These are phyloP conservation scores for Urosaurus nigricauda DNA, from an alignment of 2,797 vertebrate species.

Conservation along the genomic window DNA sequence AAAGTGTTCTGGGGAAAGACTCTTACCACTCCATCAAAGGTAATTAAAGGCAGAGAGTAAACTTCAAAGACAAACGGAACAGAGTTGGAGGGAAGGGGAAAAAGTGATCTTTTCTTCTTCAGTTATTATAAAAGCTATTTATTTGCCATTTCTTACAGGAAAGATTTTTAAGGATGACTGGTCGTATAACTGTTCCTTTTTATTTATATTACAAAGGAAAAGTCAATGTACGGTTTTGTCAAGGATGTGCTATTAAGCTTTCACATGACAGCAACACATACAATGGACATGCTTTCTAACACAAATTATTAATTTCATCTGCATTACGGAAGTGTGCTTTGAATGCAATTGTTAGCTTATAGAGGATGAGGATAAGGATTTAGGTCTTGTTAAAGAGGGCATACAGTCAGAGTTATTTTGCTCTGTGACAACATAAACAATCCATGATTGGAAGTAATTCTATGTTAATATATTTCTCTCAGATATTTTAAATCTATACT, in stretches of 20 bases:
- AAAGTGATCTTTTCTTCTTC: constrained; percentile 59
- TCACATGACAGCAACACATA: neutral
- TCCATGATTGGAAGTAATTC: constrained; percentile 15
- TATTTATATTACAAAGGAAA: constrained; percentile 25
- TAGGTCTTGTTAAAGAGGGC: constrained; percentile 17
- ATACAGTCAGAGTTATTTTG: constrained; percentile 25
- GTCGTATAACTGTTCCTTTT: neutral
- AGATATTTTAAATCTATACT: neutral
- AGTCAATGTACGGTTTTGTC: constrained; percentile 17
- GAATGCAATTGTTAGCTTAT: neutral
- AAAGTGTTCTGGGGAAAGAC: constrained; percentile 67
- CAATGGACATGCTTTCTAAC: constrained; percentile 22
- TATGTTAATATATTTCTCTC: constrained; percentile 32
- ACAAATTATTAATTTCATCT: constrained; percentile 11
- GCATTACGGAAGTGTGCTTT: neutral
- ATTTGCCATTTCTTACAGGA: constrained; percentile 44
- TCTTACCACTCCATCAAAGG: constrained; percentile 75
- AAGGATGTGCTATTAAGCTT: neutral
- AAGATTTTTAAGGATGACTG: constrained; percentile 51
- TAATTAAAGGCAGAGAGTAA: constrained; percentile 77
- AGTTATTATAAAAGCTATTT: constrained; percentile 64
- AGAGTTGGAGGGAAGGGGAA: constrained; percentile 13
- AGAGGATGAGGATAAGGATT: neutral
- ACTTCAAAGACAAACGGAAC: constrained; percentile 78
- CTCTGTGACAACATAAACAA: neutral